Percentiles rank a stretch among this genome's conserved stretches.
phyloP scores from a whole-genome alignment of 2,797 vertebrate species.

The Forpus xanthops region DNA sequence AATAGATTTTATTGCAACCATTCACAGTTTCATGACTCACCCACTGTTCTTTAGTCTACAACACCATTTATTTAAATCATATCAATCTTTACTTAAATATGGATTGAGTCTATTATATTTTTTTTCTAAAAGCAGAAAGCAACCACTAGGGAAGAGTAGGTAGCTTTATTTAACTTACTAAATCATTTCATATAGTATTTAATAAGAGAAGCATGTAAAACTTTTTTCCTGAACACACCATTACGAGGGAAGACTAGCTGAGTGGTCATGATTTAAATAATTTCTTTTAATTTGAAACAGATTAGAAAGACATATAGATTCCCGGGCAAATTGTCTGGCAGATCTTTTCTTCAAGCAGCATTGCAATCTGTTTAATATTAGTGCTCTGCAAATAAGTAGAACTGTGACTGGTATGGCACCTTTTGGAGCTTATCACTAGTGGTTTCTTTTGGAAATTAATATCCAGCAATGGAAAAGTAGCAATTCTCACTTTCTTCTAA shows the following conservation, averaged over 20 bases:
- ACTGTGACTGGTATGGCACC: background rate
- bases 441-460: background rate
- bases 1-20: constrained; percentile 12
- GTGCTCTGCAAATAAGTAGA: background rate
- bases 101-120: background rate
- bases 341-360: background rate
- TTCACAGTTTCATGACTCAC: background rate
- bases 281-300: constrained; percentile 56
- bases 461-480: background rate
- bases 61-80: background rate
- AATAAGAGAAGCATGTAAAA: constrained; percentile 32
- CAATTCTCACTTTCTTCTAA: background rate
- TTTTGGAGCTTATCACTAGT: background rate
- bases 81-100: background rate
- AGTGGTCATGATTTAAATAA: constrained; percentile 6
- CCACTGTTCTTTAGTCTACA: background rate
- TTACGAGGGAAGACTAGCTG: background rate
- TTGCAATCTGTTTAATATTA: background rate
- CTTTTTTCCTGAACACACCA: constrained; percentile 24
- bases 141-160: background rate
- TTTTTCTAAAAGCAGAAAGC: background rate
- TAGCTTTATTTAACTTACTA: constrained; percentile 28
- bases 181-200: constrained; percentile 6
- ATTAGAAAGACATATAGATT: constrained; percentile 15
- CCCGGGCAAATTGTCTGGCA: background rate